A percentile compares a stretch with the other conserved stretches of the same genome.
Conservation (phyloP, 2,797 vertebrate genomes). For the Pelobates cultripes region DNA sequence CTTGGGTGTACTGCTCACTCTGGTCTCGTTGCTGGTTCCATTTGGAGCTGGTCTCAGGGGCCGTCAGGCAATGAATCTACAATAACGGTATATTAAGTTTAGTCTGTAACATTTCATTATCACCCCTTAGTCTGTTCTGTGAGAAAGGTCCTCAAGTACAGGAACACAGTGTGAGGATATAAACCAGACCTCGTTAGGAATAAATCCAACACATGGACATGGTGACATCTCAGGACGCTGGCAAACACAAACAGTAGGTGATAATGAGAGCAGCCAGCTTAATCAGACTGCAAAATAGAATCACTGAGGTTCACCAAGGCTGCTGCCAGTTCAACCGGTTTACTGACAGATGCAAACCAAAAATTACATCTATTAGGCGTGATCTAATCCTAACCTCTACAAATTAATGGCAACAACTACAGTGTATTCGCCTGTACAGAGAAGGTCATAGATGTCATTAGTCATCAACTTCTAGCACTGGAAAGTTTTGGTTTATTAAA, state of each 20-base stretch:
- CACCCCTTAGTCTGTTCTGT: neutral
- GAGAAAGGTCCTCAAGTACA: neutral
- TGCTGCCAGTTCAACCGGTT: neutral
- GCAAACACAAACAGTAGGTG: constrained; percentile 5
- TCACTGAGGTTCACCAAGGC: neutral
- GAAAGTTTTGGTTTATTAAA: no score
- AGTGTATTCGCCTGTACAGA: no score
- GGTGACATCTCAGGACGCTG: constrained; percentile 2
- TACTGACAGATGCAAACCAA: neutral
- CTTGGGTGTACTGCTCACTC: constrained; percentile 73
- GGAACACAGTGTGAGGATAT: neutral
- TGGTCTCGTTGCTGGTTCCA: constrained; percentile 75
- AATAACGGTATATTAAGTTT: constrained; percentile 15
- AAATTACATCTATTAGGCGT: neutral
- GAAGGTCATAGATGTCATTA: no score
- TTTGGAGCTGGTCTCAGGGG: constrained; percentile 71
- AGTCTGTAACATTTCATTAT: constrained; percentile 2
- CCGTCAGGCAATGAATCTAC: constrained; percentile 80
- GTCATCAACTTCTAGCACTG: no score
- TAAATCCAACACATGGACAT: constrained; percentile 12
- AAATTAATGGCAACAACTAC: no score
- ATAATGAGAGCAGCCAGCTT: constrained; percentile 8
- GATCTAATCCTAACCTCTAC: no score
- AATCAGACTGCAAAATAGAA: constrained; percentile 6
- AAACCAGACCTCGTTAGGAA: constrained; percentile 1